These are phyloP conservation scores for Drosophila sproati DNA, from an alignment of 1,140 invertebrate species.

Conservation along the genomic window DNA sequence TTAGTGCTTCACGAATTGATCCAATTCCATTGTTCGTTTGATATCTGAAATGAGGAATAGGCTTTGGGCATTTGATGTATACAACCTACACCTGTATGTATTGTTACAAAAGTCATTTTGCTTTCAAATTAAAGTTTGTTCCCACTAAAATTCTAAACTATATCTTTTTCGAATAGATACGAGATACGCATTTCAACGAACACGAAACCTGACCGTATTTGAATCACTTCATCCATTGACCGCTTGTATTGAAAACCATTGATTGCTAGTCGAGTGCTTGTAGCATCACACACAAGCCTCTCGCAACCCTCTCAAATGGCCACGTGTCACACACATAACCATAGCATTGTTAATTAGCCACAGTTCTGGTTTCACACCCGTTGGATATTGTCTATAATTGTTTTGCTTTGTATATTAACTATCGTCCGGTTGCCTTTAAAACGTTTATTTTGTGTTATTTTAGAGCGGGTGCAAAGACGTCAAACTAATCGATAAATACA, in stretches of 20 bases:
- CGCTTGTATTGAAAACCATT: slow-evolving; percentile 26
- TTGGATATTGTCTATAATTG: slow-evolving; percentile 17
- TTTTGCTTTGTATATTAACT: neutral
- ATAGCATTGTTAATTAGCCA: slow-evolving; percentile 21
- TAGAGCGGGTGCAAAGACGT: neutral
- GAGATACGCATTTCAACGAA: neutral
- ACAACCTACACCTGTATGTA: slow-evolving; percentile 2
- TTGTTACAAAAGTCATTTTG: neutral
- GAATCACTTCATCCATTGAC: slow-evolving; percentile 3
- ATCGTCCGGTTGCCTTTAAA: neutral
- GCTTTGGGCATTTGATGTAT: neutral
- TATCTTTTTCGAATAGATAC: neutral
- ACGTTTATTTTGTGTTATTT: neutral
- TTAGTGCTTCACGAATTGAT: too few relatives aligned
- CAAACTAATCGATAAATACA: neutral
- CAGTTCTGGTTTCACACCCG: slow-evolving; percentile 26
- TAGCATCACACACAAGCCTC: neutral
- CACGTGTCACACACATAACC: neutral
- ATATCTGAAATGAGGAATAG: neutral
- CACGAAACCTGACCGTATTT: slow-evolving; percentile 1
- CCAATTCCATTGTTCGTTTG: too few relatives aligned
- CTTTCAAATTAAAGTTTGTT: slow-evolving; percentile 19
- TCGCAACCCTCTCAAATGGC: neutral
- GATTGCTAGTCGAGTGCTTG: slow-evolving; percentile 34
- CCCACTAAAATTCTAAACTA: slow-evolving; percentile 25